Evolutionary conservation across 2,797 vertebrate species (phyloP).

Genomic region (Platyrinchus mystaceus): DNA sequence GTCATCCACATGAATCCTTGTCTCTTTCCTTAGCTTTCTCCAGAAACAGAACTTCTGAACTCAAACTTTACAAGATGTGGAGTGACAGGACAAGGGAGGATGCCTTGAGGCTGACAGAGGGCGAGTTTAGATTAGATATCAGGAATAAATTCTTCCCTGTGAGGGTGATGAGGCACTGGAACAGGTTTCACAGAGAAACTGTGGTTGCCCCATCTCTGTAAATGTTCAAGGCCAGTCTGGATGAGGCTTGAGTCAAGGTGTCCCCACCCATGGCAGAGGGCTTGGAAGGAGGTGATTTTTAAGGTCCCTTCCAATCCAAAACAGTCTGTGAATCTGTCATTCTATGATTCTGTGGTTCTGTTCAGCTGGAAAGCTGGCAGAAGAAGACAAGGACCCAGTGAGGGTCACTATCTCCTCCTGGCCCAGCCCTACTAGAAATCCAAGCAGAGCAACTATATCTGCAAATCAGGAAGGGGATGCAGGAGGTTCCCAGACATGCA

Average conservation of each 20-base stretch:
- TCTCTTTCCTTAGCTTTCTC: not conserved
- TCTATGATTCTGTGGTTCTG: not conserved
- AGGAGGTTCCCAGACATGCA: not conserved
- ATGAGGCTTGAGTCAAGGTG: fast-evolving
- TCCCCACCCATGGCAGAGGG: not conserved
- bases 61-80: not conserved
- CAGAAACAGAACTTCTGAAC: not conserved
- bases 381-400: not conserved
- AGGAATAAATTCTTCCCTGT: not conserved
- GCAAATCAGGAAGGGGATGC: not conserved
- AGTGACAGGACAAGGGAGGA: not conserved
- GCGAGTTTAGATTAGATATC: no score
- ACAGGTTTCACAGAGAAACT: not conserved
- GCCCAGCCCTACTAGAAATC: not conserved
- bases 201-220: not conserved
- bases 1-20: not conserved
- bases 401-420: not conserved
- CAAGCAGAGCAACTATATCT: not conserved
- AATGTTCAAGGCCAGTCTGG: no score
- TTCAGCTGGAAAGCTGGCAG: not conserved
- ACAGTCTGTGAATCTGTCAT: not conserved
- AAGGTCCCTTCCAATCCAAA: not conserved
- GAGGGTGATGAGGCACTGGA: not conserved
- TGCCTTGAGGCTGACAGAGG: not conserved
- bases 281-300: not conserved